phyloP scores from a whole-genome alignment of 37 sponge, comb jelly and placozoan species.

The Eunapius fragilis region DNA sequence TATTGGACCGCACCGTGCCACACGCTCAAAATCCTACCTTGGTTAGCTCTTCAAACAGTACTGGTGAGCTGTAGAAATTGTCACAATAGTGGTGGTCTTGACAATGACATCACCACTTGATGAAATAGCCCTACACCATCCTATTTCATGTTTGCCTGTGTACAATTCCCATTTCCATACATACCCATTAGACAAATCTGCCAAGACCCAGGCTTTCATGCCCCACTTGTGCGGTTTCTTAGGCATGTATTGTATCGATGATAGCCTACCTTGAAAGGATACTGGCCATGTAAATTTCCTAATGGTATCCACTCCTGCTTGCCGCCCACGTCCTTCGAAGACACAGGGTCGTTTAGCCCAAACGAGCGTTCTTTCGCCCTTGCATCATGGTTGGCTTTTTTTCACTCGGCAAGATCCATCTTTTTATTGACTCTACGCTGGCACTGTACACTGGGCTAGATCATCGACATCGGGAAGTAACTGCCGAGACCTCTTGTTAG shows the following conservation, averaged over 20 bases:
- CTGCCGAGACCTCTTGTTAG: too few relatives aligned
- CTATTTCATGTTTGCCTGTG: slow-evolving; percentile 6
- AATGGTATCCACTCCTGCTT: too few relatives aligned
- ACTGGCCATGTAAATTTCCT: too few relatives aligned
- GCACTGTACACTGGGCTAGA: too few relatives aligned
- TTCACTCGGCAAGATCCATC: too few relatives aligned
- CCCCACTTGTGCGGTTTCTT: slow-evolving; percentile 19
- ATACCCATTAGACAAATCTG: slow-evolving; percentile 14
- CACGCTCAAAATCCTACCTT: slow-evolving; percentile 7
- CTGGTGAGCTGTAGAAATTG: slow-evolving; percentile 11
- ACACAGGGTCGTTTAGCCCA: too few relatives aligned
- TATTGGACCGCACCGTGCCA: slow-evolving; percentile 25
- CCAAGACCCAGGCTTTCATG: slow-evolving; percentile 22
- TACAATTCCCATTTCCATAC: slow-evolving; percentile 17
- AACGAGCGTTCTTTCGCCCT: too few relatives aligned
- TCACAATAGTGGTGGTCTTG: neutral
- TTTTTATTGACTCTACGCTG: too few relatives aligned
- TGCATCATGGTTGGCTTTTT: too few relatives aligned
- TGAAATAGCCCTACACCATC: slow-evolving; percentile 6
- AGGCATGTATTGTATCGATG: neutral
- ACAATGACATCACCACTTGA: slow-evolving; percentile 24
- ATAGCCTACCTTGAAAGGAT: slow-evolving; percentile 16
- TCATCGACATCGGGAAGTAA: too few relatives aligned
- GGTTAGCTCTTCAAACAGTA: neutral
- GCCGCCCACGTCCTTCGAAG: too few relatives aligned